Evolutionary conservation across 2,888 invertebrate species (phyloP).

Genomic region (Thelaira solivaga): DNA sequence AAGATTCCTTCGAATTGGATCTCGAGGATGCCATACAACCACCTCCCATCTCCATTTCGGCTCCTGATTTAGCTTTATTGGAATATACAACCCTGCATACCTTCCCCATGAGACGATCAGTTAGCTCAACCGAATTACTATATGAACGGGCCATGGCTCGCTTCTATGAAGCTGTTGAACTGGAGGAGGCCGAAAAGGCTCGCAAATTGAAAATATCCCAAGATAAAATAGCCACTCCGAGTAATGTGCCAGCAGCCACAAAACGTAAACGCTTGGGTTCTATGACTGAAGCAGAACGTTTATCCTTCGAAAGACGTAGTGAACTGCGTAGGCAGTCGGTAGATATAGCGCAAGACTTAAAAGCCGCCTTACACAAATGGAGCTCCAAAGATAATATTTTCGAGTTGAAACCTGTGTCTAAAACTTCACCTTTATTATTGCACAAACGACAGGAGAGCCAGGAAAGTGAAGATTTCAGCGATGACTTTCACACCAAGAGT

Average conservation of each 20-base stretch:
- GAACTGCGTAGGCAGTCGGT: conserved; percentile 78
- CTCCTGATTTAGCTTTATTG: conserved; percentile 86
- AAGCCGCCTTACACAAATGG: conserved; percentile 69
- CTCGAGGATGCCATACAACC: conserved; percentile 84
- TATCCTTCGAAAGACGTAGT: conserved; percentile 77
- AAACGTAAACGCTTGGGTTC: conserved; percentile 78
- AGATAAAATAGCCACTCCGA: conserved; percentile 64
- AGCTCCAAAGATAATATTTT: conserved; percentile 72
- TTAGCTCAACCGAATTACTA: conserved; percentile 89
- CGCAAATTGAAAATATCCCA: conserved; percentile 70
- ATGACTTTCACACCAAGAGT: conserved; percentile 64
- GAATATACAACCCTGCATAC: conserved; percentile 79
- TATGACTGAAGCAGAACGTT: conserved; percentile 77
- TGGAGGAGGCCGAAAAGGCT: conserved; percentile 82
- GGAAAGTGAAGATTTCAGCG: conserved; percentile 68
- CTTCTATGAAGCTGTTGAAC: conserved; percentile 86
- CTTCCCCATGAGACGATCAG: conserved; percentile 82
- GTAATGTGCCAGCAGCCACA: conserved; percentile 64
- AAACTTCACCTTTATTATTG: conserved; percentile 60
- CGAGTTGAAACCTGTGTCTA: conserved; percentile 63
- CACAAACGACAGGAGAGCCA: conserved; percentile 64
- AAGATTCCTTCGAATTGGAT: conserved; percentile 81
- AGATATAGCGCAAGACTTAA: conserved; percentile 73
- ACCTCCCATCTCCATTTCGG: conserved; percentile 88
- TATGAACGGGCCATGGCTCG: conserved; percentile 90